Evolutionary conservation across 1,140 invertebrate species (phyloP).

Genomic region (Ganaspis sp.): DNA sequence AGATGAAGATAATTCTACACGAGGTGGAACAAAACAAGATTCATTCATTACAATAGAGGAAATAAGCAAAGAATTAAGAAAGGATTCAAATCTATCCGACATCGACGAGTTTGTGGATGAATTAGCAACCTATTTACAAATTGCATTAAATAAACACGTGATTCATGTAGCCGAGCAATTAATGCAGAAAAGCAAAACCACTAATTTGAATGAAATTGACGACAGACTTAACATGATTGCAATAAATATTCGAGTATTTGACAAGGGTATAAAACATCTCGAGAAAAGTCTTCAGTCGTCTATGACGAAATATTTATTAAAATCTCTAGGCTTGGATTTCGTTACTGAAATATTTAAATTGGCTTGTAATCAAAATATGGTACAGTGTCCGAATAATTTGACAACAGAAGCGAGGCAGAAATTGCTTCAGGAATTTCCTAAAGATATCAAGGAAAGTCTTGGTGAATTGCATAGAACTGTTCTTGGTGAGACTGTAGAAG

Average conservation of each 20-base stretch:
- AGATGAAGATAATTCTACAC: constrained; percentile 75
- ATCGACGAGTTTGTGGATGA: constrained; percentile 80
- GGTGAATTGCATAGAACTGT: constrained; percentile 81
- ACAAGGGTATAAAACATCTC: constrained; percentile 88
- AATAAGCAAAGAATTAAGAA: constrained; percentile 81
- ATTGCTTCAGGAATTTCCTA: constrained; percentile 80
- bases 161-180: constrained; percentile 82
- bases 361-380: constrained; percentile 81
- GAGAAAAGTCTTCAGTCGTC: constrained; percentile 80
- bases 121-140: constrained; percentile 80
- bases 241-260: constrained; percentile 88
- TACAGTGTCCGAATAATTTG: constrained; percentile 76
- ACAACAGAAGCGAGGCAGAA: constrained; percentile 83
- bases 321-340: constrained; percentile 89
- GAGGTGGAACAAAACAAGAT: constrained; percentile 66
- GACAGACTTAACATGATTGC: constrained; percentile 87
- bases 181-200: constrained; percentile 64
- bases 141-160: constrained; percentile 78
- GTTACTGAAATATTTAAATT: constrained; percentile 87
- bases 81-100: constrained; percentile 80
- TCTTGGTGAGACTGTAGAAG: constrained; percentile 80
- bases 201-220: constrained; percentile 76
- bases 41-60: constrained; percentile 83
- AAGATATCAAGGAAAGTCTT: constrained; percentile 81
- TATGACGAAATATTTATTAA: constrained; percentile 88